Evolutionary conservation across 2,797 vertebrate species (phyloP), one percentile per base, ranked within the genome.

Genomic region (Sebastes umbrosus): DNA sequence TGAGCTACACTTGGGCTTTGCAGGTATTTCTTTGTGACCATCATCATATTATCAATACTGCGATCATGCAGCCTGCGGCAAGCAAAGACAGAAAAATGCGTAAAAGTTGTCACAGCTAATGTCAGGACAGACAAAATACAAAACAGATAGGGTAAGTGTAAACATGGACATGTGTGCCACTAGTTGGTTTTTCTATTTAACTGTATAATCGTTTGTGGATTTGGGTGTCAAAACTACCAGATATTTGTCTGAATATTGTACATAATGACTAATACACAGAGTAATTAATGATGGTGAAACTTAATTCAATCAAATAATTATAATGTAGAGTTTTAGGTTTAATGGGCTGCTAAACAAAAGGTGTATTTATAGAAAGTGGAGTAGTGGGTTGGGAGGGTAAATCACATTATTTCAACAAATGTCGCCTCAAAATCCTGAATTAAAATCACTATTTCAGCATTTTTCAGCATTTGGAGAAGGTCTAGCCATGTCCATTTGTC

Each of bases 401-500:
- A 73, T 59, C 0, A 46, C 43, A 46, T 46, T 3, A 46, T 46
- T 46, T 22, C 2, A 50, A 67, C 3, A 46, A 18, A 3, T 25
- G 2, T 58, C 3, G 3, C n/a, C 39, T 71, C 4, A 24, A 77
- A 55, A 66, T 71, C 13, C 46, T 32, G 25, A 54, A 31, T 55
- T 46, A 22, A 62, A 55, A 54, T 14, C 8, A 62, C 7, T 1
- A 54, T 31, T 59, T 73, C 1, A 22, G 8, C 13, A 20, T 64
- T 14, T 76, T 55, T 70, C 5, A 27, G 12, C 29, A 66, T 55
- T 71, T 59, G 0, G 11, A n/a, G n/a, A 1, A 65, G 11, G 13
- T 72, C 69, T 43, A 34, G 58, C 18, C 52, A 25, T 72, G 22
- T 77, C 10, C 20, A 60, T 80, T 77, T 68, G 11, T 84, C 75